Evolutionary conservation across 1,140 invertebrate species (phyloP).

Genomic region (Mylabris phalerata): DNA sequence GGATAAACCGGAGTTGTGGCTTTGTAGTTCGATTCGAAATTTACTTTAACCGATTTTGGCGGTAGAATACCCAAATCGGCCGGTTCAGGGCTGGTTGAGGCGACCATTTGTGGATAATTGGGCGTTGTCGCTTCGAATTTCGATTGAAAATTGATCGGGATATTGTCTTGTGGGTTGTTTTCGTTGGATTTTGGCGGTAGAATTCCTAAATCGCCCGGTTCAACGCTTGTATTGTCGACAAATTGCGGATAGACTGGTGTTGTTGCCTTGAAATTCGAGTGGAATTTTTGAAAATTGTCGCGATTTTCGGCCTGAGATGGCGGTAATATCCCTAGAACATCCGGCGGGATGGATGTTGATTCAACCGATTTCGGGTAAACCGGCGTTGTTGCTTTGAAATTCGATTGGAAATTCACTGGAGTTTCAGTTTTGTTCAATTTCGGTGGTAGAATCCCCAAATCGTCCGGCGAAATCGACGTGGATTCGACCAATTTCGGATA

Average conservation of each 20-base stretch:
- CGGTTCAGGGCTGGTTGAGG: slow-evolving; percentile 22
- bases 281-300: background rate
- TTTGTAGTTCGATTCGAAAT: slow-evolving; percentile 20
- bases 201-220: slow-evolving; percentile 14
- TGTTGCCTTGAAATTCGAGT: slow-evolving; percentile 28
- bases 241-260: slow-evolving; percentile 31
- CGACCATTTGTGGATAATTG: slow-evolving; percentile 29
- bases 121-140: slow-evolving; percentile 33
- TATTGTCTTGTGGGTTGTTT: background rate
- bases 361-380: slow-evolving; percentile 19
- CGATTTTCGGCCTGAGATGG: slow-evolving; percentile 3
- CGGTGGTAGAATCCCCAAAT: slow-evolving; percentile 28
- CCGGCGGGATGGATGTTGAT: background rate
- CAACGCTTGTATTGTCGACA: slow-evolving; percentile 22
- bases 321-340: background rate
- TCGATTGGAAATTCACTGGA: slow-evolving; percentile 17
- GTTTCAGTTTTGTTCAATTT: background rate
- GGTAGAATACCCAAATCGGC: slow-evolving; percentile 17
- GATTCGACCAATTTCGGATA: slow-evolving; percentile 30
- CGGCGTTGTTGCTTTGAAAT: slow-evolving; percentile 22
- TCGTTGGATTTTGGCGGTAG: background rate
- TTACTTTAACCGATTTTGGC: background rate
- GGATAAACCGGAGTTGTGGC: slow-evolving; percentile 34
- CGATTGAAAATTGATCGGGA: background rate
- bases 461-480: slow-evolving; percentile 15